Evolutionary conservation across 2,113 vertebrate genomes (phyloP).

Genomic region (Amphilophus citrinellus): DNA sequence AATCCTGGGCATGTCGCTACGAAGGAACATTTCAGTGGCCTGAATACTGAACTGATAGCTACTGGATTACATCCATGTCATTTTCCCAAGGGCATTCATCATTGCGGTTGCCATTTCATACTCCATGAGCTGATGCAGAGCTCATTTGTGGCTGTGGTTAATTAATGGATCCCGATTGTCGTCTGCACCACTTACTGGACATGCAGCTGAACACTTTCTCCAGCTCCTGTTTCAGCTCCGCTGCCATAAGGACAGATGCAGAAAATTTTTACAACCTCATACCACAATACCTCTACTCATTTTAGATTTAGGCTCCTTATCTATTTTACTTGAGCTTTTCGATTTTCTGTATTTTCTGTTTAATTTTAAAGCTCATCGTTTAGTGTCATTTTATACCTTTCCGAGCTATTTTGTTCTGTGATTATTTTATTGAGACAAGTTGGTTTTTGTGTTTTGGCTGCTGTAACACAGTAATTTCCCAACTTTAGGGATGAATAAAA

Average conservation of each 20-base stretch:
- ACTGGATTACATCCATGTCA: no score
- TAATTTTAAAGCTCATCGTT: background rate
- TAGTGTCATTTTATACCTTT: background rate
- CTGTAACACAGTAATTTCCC: background rate
- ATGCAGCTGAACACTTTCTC: background rate
- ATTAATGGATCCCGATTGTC: background rate
- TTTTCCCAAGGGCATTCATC: no score
- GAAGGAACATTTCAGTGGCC: background rate
- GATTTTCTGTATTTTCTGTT: background rate
- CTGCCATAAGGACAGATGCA: background rate
- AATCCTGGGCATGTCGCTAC: background rate
- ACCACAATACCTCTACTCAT: background rate
- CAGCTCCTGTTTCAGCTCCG: background rate
- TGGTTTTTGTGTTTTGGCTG: background rate
- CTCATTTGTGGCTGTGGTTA: no score
- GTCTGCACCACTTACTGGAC: background rate
- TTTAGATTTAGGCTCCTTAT: no score
- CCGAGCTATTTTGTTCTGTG: background rate
- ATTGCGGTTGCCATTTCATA: no score
- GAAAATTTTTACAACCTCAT: no score
- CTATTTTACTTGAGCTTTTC: background rate
- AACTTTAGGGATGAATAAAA: background rate
- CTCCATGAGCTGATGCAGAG: no score
- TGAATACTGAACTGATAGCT: no score
- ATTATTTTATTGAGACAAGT: background rate